These are phyloP conservation scores for Zaprionus capensis DNA, from an alignment of 1,140 invertebrate species.

Conservation along the genomic window DNA sequence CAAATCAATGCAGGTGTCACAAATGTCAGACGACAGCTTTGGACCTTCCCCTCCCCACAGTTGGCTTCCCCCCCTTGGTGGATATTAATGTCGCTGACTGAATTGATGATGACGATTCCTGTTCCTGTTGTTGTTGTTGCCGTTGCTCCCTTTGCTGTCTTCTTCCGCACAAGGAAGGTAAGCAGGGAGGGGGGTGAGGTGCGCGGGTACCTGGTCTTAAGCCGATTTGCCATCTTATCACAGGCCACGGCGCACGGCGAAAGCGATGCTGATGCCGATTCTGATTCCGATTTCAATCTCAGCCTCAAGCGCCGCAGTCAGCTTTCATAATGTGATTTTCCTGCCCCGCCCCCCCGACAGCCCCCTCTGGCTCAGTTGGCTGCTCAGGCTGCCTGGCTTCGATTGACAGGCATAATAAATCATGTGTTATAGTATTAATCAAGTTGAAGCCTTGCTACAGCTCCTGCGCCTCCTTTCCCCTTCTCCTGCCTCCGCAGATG, in stretches of 20 bases:
- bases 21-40: slow-evolving; percentile 82
- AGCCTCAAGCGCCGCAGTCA: slow-evolving; percentile 23
- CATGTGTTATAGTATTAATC: slow-evolving; percentile 82
- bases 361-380: slow-evolving; percentile 11
- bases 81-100: slow-evolving; percentile 82
- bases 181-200: neutral
- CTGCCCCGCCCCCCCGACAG: slow-evolving; percentile 14
- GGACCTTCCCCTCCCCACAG: slow-evolving; percentile 13
- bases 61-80: slow-evolving; percentile 8
- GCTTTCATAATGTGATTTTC: slow-evolving; percentile 78
- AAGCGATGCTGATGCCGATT: slow-evolving; percentile 42
- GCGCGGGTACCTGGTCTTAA: slow-evolving; percentile 53
- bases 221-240: slow-evolving; percentile 82
- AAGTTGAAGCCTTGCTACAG: slow-evolving; percentile 58
- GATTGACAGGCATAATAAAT: slow-evolving; percentile 81
- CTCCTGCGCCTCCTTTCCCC: slow-evolving; percentile 27
- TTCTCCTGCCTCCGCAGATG: slow-evolving; percentile 23
- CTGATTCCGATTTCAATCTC: slow-evolving; percentile 58
- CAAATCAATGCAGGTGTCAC: slow-evolving; percentile 83
- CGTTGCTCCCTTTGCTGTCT: slow-evolving; percentile 41
- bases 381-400: slow-evolving; percentile 33
- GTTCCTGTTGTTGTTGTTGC: slow-evolving; percentile 13
- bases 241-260: slow-evolving; percentile 46
- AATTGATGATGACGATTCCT: slow-evolving; percentile 79
- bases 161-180: neutral